Evolutionary conservation across 2,888 invertebrate genomes (phyloP), one percentile per base, ranked within the genome.

Genomic region (Ophion ellenae): DNA sequence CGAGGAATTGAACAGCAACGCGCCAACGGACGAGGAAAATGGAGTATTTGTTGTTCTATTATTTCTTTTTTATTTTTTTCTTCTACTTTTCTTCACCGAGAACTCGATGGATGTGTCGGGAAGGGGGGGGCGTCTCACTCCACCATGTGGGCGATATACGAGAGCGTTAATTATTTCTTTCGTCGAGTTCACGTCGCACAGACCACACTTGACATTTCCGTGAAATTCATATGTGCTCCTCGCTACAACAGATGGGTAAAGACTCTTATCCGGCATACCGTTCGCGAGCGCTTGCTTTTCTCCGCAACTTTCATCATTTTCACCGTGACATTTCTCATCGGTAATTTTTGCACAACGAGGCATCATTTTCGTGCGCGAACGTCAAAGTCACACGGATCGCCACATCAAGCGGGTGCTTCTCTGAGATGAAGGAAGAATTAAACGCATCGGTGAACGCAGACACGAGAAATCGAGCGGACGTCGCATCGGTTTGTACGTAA

Each of bases 111-210:
- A 59, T 9, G 45, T 32, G 32, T 20, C 14, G 11, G 53, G 53
- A 53, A 14, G 14, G 14, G 53, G 17, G 53, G 10, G 66, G 9
- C 63, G 64, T 53, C 70, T 45, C 63, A 53, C 17, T 78, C 45
- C 66, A 45, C 79, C 85, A 85, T 85, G 66, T 85, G 85, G 83
- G 79, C 69, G 73, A 64, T 78, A 73, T 75, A 36, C 80, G 53
- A 36, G 14, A 36, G 53, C 81, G 85, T 83, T 83, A 85, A 85
- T 85, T 80, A 71, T 66, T 80, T 83, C 66, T 71, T 47, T 80
- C 76, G 70, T 78, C 67, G 74, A 61, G 61, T 70, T 71, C 28
- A 28, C 73, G 78, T 70, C 70, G 57, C 81, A 36, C 67, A 53
- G 53, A 53, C 53, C 10, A 28, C 82, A 75, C 70, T 83, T 77